Conservation (phyloP, 2,888 invertebrate genomes). For the Temnothorax rugatulus region DNA sequence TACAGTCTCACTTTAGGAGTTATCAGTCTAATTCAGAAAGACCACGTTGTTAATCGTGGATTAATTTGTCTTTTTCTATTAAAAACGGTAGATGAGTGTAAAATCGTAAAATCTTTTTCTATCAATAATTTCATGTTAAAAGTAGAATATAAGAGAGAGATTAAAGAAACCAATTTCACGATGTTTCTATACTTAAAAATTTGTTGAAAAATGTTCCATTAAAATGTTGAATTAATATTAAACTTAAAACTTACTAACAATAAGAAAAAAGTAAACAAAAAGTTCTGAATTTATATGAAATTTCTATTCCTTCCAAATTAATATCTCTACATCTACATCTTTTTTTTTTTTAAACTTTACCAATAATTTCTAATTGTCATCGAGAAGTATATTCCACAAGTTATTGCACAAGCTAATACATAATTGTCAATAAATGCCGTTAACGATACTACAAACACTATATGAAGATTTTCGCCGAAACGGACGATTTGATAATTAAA, state of each 20-base stretch:
- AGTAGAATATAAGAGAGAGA: background rate
- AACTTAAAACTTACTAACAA: too few species aligned
- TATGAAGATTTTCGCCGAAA: slow-evolving; percentile 6
- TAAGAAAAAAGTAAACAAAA: too few species aligned
- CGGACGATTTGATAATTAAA: background rate
- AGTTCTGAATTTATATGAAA: background rate
- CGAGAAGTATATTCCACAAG: background rate
- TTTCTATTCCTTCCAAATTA: background rate
- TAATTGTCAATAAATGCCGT: background rate
- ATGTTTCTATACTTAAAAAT: background rate
- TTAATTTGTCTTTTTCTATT: background rate
- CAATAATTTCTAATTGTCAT: background rate
- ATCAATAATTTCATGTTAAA: background rate
- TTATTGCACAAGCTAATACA: background rate
- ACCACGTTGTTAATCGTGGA: background rate
- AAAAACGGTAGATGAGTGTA: background rate
- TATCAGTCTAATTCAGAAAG: background rate
- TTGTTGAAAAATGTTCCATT: background rate
- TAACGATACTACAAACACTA: background rate
- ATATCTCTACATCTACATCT: background rate
- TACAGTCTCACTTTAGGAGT: background rate
- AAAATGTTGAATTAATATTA: background rate
- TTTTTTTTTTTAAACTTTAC: background rate
- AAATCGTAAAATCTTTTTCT: background rate
- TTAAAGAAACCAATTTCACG: background rate